phyloP scores from a whole-genome alignment of 23 tunicate genomes.

The Halocynthia roretzi region DNA sequence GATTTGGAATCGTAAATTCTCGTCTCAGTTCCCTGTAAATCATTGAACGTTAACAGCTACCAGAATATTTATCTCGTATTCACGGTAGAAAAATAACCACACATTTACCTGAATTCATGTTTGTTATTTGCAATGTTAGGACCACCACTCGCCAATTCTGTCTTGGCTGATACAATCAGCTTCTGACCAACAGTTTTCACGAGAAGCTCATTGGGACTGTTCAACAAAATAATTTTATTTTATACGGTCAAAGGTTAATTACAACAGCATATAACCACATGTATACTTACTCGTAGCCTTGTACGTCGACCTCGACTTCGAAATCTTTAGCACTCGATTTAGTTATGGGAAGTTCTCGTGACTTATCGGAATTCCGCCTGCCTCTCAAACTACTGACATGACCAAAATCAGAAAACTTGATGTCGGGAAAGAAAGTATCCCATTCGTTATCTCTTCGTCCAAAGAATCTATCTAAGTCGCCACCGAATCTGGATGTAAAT shows the following conservation, averaged over 20 bases:
- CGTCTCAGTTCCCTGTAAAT: conserved; percentile 57
- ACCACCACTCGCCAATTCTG: conserved; percentile 32
- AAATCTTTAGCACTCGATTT: not conserved
- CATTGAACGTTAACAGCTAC: not conserved
- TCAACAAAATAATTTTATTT: no score
- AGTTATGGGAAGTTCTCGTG: not conserved
- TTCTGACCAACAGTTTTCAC: conserved; percentile 77
- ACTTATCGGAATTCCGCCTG: not conserved
- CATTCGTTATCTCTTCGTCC: conserved; percentile 12
- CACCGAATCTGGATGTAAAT: conserved; percentile 11
- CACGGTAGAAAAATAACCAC: not conserved
- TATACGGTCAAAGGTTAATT: no score
- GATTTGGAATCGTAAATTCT: conserved; percentile 76
- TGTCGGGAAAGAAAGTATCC: conserved; percentile 31
- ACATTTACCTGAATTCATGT: conserved; percentile 12
- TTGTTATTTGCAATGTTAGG: not conserved
- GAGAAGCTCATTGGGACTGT: conserved; percentile 68
- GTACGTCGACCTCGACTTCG: conserved; percentile 21
- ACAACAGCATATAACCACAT: no score
- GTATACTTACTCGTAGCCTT: conserved; percentile 28
- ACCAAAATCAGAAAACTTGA: conserved; percentile 17
- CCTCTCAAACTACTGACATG: not conserved
- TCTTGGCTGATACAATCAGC: conserved; percentile 49
- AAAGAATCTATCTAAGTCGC: conserved; percentile 16
- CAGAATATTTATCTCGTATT: not conserved